A percentile compares a stretch with the other conserved stretches of the same genome.
Evolutionary conservation across 2,113 vertebrate genomes (phyloP).

Genomic region (Bubo bubo): DNA sequence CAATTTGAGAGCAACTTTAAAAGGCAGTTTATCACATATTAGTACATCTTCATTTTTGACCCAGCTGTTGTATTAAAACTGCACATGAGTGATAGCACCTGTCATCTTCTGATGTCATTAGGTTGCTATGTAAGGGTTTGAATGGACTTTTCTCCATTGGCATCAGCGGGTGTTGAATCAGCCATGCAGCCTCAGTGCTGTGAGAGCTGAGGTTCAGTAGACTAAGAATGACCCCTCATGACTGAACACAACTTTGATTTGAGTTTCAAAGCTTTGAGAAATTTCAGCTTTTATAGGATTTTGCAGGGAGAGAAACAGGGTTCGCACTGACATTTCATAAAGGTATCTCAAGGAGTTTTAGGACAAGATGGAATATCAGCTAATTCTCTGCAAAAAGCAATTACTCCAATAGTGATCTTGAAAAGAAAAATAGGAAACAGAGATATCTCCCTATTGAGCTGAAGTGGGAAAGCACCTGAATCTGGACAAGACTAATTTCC

Average conservation of each 20-base stretch:
- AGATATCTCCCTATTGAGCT: background rate
- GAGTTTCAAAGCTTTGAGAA: background rate
- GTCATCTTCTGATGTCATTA: constrained; percentile 23
- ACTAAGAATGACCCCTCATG: background rate
- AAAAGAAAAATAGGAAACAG: background rate
- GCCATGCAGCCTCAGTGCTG: background rate
- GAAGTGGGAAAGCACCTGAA: background rate
- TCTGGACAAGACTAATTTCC: background rate
- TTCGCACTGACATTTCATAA: background rate
- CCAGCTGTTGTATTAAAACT: constrained; percentile 37
- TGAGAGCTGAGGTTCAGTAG: background rate
- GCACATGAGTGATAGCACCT: background rate
- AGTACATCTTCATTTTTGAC: background rate
- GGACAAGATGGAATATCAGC: background rate
- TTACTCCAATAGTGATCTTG: background rate
- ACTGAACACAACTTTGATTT: background rate
- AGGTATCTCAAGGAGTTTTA: background rate
- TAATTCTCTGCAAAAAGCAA: background rate
- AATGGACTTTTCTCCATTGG: background rate
- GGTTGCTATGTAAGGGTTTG: constrained; percentile 3
- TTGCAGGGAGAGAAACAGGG: background rate
- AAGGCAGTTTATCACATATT: background rate
- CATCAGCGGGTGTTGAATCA: background rate
- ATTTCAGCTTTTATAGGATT: background rate
- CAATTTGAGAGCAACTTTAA: background rate